Evolutionary conservation across 2,113 vertebrate species (phyloP), one percentile per base, ranked within the genome.

Genomic region (Prolemur simus): DNA sequence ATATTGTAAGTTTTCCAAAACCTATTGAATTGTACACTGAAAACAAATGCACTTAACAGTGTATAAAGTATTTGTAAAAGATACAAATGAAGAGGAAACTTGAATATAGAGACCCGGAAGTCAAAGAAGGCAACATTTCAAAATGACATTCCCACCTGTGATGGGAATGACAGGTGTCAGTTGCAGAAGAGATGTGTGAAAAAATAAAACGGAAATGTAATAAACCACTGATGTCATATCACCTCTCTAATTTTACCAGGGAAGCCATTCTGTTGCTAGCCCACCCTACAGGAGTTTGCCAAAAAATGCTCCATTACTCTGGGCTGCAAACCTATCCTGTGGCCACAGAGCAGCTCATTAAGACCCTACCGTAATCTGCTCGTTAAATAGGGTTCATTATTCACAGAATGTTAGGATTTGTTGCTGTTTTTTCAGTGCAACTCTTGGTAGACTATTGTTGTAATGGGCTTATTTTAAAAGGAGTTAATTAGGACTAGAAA

Each of bases 401-500:
- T 34, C 52, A 66, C 6, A 25, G 89, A 78, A 78, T n/a, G 25
- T 49, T 77, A 56, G 34, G 11, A 21, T 76, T 52, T 92, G 32
- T 42, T 68, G 60, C 37, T 60, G 20, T 87, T 76, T 89, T 78
- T 89, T 97, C 66, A n/a, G 9, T 95, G 87, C 68, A 73, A 94
- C 88, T 95, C 85, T 97, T 96, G 49, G 81, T 96, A 89, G 90
- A 81, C 94, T 96, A 90, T 64, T 97, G 80, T 97, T 95, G 47
- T 8, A 13, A 86, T 87, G 91, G 80, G 60, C 85, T 95, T 96
- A 95, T 97, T 97, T 97, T 93, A 98, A 93, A n/a, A 85, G 86
- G 54, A 97, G 81, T 97, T 98, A 97, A 97, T 98, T 98, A 97
- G 95, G 89, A 97, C 74, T 85, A 96, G 90, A 97, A 97, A 98